Evolutionary conservation across 2,113 vertebrate genomes (phyloP).

Genomic region (Nothobranchius furzeri): DNA sequence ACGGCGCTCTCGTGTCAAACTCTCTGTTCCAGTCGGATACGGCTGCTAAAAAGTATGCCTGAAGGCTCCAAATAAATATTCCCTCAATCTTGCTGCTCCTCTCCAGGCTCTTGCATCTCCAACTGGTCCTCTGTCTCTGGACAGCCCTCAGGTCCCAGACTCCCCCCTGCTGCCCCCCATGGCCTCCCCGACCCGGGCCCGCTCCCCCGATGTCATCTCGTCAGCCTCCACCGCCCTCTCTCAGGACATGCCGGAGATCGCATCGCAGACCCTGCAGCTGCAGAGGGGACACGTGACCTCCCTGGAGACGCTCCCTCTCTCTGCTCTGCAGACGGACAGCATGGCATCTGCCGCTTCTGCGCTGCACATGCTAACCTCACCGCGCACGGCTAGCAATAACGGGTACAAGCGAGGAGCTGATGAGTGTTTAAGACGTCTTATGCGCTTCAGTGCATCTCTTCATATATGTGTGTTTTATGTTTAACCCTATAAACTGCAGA

Average conservation of each 20-base stretch:
- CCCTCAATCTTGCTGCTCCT: conserved; percentile 16
- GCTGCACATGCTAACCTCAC: conserved; percentile 90
- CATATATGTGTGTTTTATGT: too few relatives aligned
- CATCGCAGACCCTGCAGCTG: conserved; percentile 89
- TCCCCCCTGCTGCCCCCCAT: conserved; percentile 86
- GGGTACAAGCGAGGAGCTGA: conserved; percentile 32
- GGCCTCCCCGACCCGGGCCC: conserved; percentile 90
- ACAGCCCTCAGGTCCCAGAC: conserved; percentile 85
- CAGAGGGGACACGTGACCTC: conserved; percentile 51
- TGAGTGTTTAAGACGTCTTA: too few relatives aligned
- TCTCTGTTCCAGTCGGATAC: too few relatives aligned
- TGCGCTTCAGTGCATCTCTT: too few relatives aligned
- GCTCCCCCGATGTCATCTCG: conserved; percentile 97
- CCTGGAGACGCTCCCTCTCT: conserved; percentile 71
- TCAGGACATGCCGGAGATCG: conserved; percentile 96
- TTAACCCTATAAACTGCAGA: too few relatives aligned
- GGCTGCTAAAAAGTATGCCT: too few relatives aligned
- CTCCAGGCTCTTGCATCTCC: conserved; percentile 73
- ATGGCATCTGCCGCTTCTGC: conserved; percentile 95
- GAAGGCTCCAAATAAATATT: too few relatives aligned
- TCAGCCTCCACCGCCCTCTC: conserved; percentile 95
- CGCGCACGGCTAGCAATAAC: conserved; percentile 73
- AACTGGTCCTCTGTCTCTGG: conserved; percentile 80
- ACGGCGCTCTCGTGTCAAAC: background rate
- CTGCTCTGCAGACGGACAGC: conserved; percentile 82